Percentiles rank a stretch among this genome's conserved stretches.
Conservation (phyloP, 2,888 invertebrate species). For the Torymus aiolomorphi region DNA sequence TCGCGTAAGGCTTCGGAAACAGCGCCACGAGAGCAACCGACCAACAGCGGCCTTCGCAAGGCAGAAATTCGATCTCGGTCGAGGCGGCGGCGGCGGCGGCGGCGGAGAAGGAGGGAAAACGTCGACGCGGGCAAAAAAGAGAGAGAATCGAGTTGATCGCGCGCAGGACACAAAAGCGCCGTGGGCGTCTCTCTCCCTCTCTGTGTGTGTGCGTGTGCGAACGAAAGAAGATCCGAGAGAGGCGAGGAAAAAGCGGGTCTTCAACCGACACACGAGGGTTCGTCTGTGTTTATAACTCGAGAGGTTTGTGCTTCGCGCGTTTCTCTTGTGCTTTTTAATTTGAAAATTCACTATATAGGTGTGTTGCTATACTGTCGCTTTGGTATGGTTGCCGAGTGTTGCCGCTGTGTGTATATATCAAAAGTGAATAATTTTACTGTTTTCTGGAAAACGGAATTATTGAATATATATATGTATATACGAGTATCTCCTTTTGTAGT, state of each 20-base stretch:
- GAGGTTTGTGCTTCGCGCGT: neutral
- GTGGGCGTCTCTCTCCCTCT: neutral
- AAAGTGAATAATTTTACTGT: too few relatives aligned
- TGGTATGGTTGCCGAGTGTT: too few relatives aligned
- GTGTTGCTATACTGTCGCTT: too few relatives aligned
- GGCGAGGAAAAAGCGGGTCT: constrained; percentile 12
- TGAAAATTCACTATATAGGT: neutral
- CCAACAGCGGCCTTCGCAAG: constrained; percentile 1
- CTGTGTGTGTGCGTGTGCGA: neutral
- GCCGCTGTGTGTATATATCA: too few relatives aligned
- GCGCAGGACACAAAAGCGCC: constrained; percentile 1
- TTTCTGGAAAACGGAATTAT: too few relatives aligned
- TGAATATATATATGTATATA: too few relatives aligned
- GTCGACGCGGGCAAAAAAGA: neutral
- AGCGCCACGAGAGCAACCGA: neutral
- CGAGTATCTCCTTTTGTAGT: too few relatives aligned
- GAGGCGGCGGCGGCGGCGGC: too few relatives aligned
- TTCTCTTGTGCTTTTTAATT: neutral
- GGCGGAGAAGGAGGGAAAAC: neutral
- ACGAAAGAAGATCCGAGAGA: neutral
- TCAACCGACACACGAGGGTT: constrained; percentile 9
- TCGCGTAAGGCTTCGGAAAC: constrained; percentile 12
- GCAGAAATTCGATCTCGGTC: constrained; percentile 9
- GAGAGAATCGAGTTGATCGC: neutral
- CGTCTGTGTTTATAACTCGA: too few relatives aligned